Evolutionary conservation across 92 coral and sea anemone species (phyloP), one percentile per base, ranked within the genome.

Genomic region (Isaurus tuberculatus): DNA sequence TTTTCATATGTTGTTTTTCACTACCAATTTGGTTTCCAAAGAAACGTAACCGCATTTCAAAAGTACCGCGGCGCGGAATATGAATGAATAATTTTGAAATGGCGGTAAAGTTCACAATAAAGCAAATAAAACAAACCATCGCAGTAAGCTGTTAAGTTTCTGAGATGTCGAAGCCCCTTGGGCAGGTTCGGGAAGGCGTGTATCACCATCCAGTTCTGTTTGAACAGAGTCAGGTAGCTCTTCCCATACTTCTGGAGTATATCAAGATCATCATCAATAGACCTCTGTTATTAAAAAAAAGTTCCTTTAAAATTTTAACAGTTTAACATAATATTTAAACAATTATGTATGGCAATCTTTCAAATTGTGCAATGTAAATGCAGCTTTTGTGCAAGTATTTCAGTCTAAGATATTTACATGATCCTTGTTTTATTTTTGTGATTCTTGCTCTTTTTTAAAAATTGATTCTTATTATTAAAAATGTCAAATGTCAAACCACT

Each of bases 51-150:
- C 70, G 70, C 70, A 15, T 27, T 22, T 28, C 70, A 6, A 28
- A 27, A 14, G 14, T 3, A 65, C 33, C 70, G 70, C 70, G 32
- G 70, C 32, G 9, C 70, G 70, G 29, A 32, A 26, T 3, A 32
- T 65, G 70, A 23, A 65, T 65, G 27, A 65, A 28, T 65, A 65
- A 65, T 65, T 65, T 65, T 3, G 8, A 65, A 65, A 65, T 25
- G 70, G 70, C 70, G 70, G 11, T 11, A 15, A 23, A 65, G 13
- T 65, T n/a, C 29, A 57, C 4, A 91, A 78, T 20, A 91, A 64
- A 72, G 88, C 15, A 65, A 91, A 88, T 53, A 84, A 87, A 14
- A 87, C 70, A 81, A 88, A 84, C 91, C 94, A 91, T 28, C 73
- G 79, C 4, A 87, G 84, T 43, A 90, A 5, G 68, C 68, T 61